A percentile compares a stretch with the other conserved stretches of the same genome.
Evolutionary conservation across 2,888 invertebrate genomes (phyloP).

Genomic region (Tenodera sinensis): DNA sequence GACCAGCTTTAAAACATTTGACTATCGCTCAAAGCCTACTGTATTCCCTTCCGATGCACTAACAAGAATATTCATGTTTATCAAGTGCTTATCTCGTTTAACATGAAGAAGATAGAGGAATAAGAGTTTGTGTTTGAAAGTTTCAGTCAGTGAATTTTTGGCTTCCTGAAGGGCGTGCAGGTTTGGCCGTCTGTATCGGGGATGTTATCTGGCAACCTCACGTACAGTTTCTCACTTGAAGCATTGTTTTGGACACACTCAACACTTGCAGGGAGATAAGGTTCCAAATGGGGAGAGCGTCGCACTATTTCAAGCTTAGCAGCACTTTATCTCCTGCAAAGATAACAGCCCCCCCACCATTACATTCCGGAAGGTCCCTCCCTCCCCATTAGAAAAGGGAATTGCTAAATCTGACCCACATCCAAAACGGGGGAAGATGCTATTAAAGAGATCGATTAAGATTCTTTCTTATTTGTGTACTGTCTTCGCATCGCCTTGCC

Average conservation of each 20-base stretch:
- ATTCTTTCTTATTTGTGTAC: background rate
- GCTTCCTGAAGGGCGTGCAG: no score
- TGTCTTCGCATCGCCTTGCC: background rate
- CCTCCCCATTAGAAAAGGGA: background rate
- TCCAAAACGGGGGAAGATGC: background rate
- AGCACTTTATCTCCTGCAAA: background rate
- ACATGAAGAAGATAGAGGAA: no score
- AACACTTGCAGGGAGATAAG: background rate
- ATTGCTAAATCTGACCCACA: background rate
- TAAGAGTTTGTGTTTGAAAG: no score
- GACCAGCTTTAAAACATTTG: no score
- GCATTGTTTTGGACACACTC: background rate
- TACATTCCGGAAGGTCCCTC: background rate
- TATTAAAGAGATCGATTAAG: background rate
- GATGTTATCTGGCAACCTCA: no score
- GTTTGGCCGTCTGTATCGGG: no score
- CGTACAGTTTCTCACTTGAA: no score
- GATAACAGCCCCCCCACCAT: background rate
- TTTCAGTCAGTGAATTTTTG: no score
- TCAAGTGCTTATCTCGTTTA: no score
- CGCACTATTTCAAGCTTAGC: background rate
- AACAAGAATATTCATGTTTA: no score
- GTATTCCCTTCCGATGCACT: no score
- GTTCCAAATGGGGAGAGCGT: background rate
- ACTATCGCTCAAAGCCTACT: no score